Base-by-base conservation (phyloP, 1,140 invertebrate species). In the Frieseomelitta varia region DNA sequence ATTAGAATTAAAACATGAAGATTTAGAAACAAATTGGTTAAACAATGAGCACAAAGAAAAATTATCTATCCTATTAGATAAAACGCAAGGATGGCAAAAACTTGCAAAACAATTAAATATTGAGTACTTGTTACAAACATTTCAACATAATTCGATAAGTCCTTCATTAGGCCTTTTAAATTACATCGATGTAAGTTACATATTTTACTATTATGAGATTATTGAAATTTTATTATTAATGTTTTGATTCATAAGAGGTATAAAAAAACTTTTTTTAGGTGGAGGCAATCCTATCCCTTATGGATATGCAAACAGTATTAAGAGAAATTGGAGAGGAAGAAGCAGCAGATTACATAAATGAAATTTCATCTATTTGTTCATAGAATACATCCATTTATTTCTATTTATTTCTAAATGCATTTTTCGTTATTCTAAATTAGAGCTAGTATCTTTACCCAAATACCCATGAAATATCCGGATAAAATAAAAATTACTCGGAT, bases 11-110 rank as follows among this genome's bases (percentile, higher is more conserved):
- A 82, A 69, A 47, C 78, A 85, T 65, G 85, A 86, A 4, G 56
- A 39, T 24, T 68, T 17, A 24, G 1, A 76, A 11, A 81, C 19
- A 72, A 85, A 79, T 79, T 93, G 55, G 89, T 84, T 90, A 56
- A 84, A 69, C 12, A 67, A 86, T 56, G 86, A 89, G 12, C 78
- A 89, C 8, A 90, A 93, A 39, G 68, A 91, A 15, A 74, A 89
- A 71, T 83, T 95, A 15, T 90, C 89, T 1, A 17, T 15, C 1
- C 88, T 95, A 73, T 76, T 95, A 19, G 93, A 95, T 56, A 89
- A 90, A 83, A 92, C 94, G 24, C 74, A 88, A 74, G 93, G 90
- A 0, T 95, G 94, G 94, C 85, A 90, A 55, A 92, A 92, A 85
- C 87, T 95, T 12, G 93, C 92, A 0, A 88, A 92, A 34, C 82